A percentile compares a stretch with the other conserved stretches of the same genome.
These are phyloP conservation scores for Drosophila mayaguana DNA, from an alignment of 2,888 invertebrate species.

Conservation along the genomic window DNA sequence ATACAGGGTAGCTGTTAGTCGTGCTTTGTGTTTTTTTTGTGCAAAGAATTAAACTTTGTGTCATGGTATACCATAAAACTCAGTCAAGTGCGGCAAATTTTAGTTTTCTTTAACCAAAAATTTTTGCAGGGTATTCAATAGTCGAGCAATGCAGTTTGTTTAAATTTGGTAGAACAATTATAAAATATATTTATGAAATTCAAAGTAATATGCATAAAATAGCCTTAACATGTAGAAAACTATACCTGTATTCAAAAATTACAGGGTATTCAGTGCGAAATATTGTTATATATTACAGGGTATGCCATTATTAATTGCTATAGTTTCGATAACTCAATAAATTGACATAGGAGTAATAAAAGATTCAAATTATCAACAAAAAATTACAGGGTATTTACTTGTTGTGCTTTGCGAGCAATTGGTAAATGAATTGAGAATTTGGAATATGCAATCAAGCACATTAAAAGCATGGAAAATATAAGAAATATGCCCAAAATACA, in stretches of 20 bases:
- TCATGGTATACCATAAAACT: accelerated
- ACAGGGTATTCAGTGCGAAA: background rate
- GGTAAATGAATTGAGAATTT: no score
- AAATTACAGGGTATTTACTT: background rate
- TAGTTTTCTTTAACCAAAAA: no score
- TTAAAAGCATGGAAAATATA: no score
- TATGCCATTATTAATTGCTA: background rate
- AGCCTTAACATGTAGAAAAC: background rate
- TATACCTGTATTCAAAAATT: background rate
- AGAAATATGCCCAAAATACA: background rate
- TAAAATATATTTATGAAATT: background rate
- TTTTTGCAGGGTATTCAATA: background rate
- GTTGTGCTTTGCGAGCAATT: no score
- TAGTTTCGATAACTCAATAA: no score
- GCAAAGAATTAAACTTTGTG: accelerated
- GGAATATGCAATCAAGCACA: no score
- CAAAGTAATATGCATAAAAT: background rate
- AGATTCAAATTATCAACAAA: no score
- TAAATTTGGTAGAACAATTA: background rate
- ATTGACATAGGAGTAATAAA: background rate
- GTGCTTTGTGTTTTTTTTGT: background rate
- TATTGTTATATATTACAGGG: background rate
- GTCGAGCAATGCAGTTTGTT: background rate
- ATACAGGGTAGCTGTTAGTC: constrained; percentile 1
- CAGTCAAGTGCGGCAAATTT: background rate